Evolutionary conservation across 2,113 vertebrate species (phyloP), one percentile per base, ranked within the genome.

Genomic region (Spilogale gracilis): DNA sequence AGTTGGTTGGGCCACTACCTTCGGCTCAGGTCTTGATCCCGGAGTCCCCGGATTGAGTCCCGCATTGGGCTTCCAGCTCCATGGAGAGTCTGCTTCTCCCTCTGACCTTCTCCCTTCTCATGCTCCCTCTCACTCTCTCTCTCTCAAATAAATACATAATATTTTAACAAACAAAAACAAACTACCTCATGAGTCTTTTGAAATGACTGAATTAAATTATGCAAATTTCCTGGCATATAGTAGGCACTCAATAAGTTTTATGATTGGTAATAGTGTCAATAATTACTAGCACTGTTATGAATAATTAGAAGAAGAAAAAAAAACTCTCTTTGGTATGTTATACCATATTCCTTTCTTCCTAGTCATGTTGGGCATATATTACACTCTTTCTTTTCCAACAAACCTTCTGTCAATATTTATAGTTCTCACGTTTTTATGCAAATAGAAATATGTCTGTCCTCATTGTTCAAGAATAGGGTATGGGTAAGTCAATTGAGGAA

Each of bases 301-400:
- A 95, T 10, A 90, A 84, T 89, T 65, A 58, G 14, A 94, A 80
- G 30, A 96, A 86, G 52, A 61, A 90, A 96, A 80, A 61, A 90
- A 96, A 80, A 56, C 3, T 38, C 27, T 38, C 38, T 1, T 71
- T 76, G 5, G 43, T 50, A 74, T 63, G 30, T 87, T 85, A 58
- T 23, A 21, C 38, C 25, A 43, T 2, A 96, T 65, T 6, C 2
- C 7, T 79, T 92, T 65, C 48, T 21, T 74, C 12, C 3, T 56
- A 23, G 27, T 80, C 18, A 93, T 14, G 18, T 78, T 73, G 25
- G 13, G 2, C 38, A 30, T 87, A 25, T 61, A 74, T 87, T 60
- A 38, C 2, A 3, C 7, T 76, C 30, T 86, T 58, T 83, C 3
- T 25, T 86, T 94, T 92, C 20, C 60, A 79, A 82, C 38, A 86